These are phyloP conservation scores for Aphelenchoides avenae DNA, from an alignment of 1,140 invertebrate genomes.

Conservation along the genomic window DNA sequence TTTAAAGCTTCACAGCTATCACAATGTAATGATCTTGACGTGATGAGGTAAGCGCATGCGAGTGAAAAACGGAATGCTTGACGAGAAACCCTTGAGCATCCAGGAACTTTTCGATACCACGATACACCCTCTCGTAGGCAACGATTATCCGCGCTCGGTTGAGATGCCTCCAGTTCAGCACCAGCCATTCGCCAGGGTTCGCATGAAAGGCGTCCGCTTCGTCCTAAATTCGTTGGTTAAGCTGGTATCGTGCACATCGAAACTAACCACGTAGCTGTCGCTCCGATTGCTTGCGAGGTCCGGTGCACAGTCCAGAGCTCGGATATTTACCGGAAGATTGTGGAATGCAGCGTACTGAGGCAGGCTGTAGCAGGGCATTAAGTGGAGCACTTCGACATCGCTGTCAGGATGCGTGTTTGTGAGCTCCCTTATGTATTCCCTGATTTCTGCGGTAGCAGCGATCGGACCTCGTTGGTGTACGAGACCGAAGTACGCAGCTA, in stretches of 20 bases:
- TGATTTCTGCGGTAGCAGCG: constrained; percentile 7
- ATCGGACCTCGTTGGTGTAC: constrained; percentile 32
- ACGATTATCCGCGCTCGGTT: constrained; percentile 14
- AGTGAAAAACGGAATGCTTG: constrained; percentile 14
- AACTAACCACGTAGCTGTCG: not conserved
- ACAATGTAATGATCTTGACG: constrained; percentile 18
- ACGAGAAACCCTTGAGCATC: constrained; percentile 17
- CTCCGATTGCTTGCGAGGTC: not conserved
- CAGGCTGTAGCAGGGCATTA: constrained; percentile 34
- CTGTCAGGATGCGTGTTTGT: too few relatives aligned
- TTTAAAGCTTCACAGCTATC: not conserved
- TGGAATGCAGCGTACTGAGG: constrained; percentile 35
- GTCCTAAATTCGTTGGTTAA: too few relatives aligned
- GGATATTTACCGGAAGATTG: constrained; percentile 7
- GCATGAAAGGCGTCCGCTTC: constrained; percentile 26
- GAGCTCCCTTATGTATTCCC: not conserved
- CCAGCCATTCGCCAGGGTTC: constrained; percentile 22
- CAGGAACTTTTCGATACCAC: constrained; percentile 19
- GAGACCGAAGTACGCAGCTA: constrained; percentile 16
- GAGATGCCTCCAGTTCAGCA: constrained; percentile 13
- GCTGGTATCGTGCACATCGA: too few relatives aligned
- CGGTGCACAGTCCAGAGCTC: constrained; percentile 30
- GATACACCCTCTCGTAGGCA: constrained; percentile 26
- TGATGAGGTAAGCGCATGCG: constrained; percentile 14
- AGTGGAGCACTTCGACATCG: constrained; percentile 20